Conservation (phyloP, 2,797 vertebrate species). For the Phaenicophaeus curvirostris region DNA sequence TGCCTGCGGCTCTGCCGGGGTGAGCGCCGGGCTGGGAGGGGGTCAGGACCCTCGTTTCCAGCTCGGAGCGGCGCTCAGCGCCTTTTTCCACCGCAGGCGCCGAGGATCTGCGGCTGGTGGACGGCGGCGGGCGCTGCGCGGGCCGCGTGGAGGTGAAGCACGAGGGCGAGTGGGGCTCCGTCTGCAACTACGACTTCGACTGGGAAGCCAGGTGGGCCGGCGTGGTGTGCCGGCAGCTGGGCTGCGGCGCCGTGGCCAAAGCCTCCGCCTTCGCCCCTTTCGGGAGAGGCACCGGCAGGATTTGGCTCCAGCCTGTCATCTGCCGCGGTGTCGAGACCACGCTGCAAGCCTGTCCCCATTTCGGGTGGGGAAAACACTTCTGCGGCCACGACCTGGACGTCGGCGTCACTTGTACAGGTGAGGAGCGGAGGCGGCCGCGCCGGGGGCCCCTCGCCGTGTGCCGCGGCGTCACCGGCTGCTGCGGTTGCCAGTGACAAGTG, state of each 20-base stretch:
- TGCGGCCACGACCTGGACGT: not conserved
- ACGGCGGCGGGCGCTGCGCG: not conserved
- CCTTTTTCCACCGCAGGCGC: not conserved
- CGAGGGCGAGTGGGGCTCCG: not conserved
- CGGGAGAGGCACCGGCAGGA: not conserved
- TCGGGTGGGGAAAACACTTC: rapidly evolving
- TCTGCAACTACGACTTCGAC: not conserved
- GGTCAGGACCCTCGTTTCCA: not conserved
- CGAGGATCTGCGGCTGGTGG: not conserved
- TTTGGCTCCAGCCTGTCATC: not conserved
- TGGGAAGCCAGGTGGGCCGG: rapidly evolving
- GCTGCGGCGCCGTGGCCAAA: not conserved
- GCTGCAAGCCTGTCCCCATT: rapidly evolving
- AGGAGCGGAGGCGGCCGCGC: rapidly evolving
- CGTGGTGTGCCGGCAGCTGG: constrained; percentile 23
- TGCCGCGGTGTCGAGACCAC: rapidly evolving
- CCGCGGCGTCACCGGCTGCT: no score
- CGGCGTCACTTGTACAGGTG: constrained; percentile 15
- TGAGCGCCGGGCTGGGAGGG: rapidly evolving
- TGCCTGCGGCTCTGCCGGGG: not conserved
- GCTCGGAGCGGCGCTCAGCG: rapidly evolving
- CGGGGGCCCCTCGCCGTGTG: rapidly evolving
- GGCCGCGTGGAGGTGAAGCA: constrained; percentile 23
- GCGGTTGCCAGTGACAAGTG: no score
- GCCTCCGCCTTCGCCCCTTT: rapidly evolving